These are phyloP conservation scores for Trichechus manatus DNA, from an alignment of 2,113 vertebrate genomes.

Conservation along the genomic window DNA sequence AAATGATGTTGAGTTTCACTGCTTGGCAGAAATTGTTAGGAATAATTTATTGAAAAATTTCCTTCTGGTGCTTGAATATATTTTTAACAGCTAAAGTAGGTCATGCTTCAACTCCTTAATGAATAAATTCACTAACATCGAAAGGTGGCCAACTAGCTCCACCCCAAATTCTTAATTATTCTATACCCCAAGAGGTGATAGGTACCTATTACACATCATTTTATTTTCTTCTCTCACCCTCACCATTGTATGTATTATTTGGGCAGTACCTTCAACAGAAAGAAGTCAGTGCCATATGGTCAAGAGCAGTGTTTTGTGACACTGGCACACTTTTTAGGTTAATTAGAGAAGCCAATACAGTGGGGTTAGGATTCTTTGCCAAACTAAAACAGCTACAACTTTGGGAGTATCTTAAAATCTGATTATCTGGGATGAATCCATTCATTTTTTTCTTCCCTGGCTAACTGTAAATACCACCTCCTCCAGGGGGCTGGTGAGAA, in stretches of 20 bases:
- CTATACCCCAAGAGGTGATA: neutral
- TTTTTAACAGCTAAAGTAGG: conserved; percentile 9
- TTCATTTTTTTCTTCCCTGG: conserved; percentile 7
- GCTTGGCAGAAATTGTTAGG: conserved; percentile 26
- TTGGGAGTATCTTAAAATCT: conserved; percentile 25
- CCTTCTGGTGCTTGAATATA: conserved; percentile 13
- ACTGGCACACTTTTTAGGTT: neutral
- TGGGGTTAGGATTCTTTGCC: neutral
- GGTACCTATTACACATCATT: neutral
- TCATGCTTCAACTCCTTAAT: neutral
- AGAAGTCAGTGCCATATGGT: neutral
- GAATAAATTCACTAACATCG: neutral
- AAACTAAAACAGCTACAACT: neutral
- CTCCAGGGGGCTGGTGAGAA: neutral
- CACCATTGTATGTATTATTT: neutral
- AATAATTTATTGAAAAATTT: conserved; percentile 47
- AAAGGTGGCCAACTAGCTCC: neutral
- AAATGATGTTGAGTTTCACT: conserved; percentile 23
- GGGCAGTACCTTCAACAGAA: neutral
- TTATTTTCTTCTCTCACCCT: conserved; percentile 35
- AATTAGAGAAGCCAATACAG: neutral
- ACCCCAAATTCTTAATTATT: conserved; percentile 32
- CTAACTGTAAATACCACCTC: neutral
- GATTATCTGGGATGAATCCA: neutral
- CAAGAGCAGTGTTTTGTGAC: neutral